Evolutionary conservation across 2,888 invertebrate species (phyloP), one percentile per base, ranked within the genome.

Genomic region (Helicoverpa assulta): DNA sequence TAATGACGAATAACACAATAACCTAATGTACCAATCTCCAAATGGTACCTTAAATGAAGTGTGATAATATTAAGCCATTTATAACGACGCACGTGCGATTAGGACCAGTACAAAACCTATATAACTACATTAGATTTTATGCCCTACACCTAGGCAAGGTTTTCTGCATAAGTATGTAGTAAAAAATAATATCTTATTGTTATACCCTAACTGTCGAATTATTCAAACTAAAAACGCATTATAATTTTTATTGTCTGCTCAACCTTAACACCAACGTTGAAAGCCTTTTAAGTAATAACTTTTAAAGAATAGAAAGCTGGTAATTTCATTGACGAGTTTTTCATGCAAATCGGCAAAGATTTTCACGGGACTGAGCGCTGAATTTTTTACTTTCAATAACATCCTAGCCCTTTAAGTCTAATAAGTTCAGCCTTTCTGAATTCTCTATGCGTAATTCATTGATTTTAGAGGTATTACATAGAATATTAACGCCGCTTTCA

Each of bases 131-230:
- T 59, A 74, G 63, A 37, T 72, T 74, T 73, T 58, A 74, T 62
- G 67, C 60, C 58, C 60, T 65, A 21, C 71, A 51, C 62, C 62
- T 67, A 61, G 53, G 29, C 60, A 43, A 18, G 53, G 8, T 43
- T 73, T 76, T 73, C 67, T 68, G 68, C 81, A 65, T 75, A 73
- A 67, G 7, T 43, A 43, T 40, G 58, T 53, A 50, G 7, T 67
- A 50, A 63, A 54, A 67, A 78, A 78, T 78, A 75, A 72, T 67
- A 61, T 69, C 58, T 56, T 67, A 81, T 80, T 80, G 78, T 81
- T 60, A 71, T 63, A n/a, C 21, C 57, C 40, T 60, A 67, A 81
- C 65, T 50, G 73, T 60, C 63, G 52, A 59, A 58, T 66, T 56
- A 73, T 70, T 70, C 62, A 57, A 73, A n/a, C 29, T 57, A 63